These are phyloP conservation scores for Drosophila melanica DNA, from an alignment of 1,140 invertebrate species.

Conservation along the genomic window DNA sequence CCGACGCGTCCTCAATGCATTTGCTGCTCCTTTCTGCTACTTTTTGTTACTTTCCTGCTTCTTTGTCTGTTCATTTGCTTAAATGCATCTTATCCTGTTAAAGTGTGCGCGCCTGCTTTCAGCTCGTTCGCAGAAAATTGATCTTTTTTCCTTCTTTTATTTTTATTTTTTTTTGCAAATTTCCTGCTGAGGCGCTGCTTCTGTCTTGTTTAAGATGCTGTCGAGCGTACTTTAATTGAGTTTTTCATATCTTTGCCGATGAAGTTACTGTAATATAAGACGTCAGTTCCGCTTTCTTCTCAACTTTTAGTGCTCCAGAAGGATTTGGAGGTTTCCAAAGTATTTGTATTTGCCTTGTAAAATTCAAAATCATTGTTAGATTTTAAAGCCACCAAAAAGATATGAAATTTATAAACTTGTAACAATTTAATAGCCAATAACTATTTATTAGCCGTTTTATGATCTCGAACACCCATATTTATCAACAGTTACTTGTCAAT, in stretches of 20 bases:
- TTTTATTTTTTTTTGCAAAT: constrained; percentile 51
- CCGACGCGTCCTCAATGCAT: constrained; percentile 23
- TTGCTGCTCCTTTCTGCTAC: constrained; percentile 4
- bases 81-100: constrained; percentile 74
- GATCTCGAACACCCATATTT: constrained; percentile 9
- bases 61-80: constrained; percentile 71
- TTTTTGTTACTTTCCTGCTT: constrained; percentile 27
- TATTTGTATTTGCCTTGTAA: background rate
- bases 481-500: constrained; percentile 17
- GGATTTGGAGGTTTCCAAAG: background rate
- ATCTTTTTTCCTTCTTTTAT: constrained; percentile 32
- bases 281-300: constrained; percentile 46
- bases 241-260: constrained; percentile 48
- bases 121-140: constrained; percentile 64
- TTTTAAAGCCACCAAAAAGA: background rate
- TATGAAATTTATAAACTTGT: background rate
- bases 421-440: background rate
- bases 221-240: constrained; percentile 61
- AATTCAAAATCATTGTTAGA: background rate
- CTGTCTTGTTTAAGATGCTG: constrained; percentile 33
- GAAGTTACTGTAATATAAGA: constrained; percentile 51
- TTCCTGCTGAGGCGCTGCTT: constrained; percentile 48
- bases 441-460: constrained; percentile 6
- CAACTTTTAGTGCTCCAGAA: background rate
- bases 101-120: constrained; percentile 50